Evolutionary conservation across 2,888 invertebrate genomes (phyloP).

Genomic region (Lasioglossum zephyrum): DNA sequence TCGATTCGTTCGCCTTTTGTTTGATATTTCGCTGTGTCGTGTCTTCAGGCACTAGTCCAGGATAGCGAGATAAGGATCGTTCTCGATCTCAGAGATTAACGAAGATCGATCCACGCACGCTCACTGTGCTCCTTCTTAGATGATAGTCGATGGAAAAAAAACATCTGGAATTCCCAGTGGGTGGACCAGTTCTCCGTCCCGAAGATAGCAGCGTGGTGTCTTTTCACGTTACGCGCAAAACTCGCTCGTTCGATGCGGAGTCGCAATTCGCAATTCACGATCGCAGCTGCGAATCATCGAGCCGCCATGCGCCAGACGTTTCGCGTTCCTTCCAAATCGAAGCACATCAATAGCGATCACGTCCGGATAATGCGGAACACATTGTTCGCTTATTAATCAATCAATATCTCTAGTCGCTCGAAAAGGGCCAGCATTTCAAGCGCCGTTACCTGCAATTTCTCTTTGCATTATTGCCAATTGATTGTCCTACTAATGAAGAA

Average conservation of each 20-base stretch:
- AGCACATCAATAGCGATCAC: background rate
- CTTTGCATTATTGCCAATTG: background rate
- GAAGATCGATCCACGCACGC: conserved; percentile 37
- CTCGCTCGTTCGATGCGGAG: conserved; percentile 42
- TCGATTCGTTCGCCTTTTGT: background rate
- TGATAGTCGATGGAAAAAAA: conserved; percentile 46
- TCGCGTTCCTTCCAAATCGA: conserved; percentile 2
- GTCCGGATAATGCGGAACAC: background rate
- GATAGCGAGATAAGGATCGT: conserved; percentile 34
- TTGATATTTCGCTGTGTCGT: no score
- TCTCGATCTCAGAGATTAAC: conserved; percentile 34
- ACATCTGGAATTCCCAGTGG: conserved; percentile 75
- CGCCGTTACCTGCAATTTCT: background rate
- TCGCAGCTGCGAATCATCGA: conserved; percentile 22
- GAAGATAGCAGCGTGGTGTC: conserved; percentile 65
- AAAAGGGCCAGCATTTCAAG: background rate
- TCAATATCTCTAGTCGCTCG: background rate
- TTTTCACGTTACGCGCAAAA: conserved; percentile 60
- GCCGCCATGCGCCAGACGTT: background rate
- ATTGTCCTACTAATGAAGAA: background rate
- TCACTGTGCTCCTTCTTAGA: conserved; percentile 14
- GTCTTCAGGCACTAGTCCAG: background rate
- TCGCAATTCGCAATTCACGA: conserved; percentile 8
- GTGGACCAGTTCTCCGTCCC: conserved; percentile 76
- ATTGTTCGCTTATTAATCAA: conserved; percentile 2